Evolutionary conservation across 2,797 vertebrate genomes (phyloP).

Genomic region (Anisognathus igniventris): DNA sequence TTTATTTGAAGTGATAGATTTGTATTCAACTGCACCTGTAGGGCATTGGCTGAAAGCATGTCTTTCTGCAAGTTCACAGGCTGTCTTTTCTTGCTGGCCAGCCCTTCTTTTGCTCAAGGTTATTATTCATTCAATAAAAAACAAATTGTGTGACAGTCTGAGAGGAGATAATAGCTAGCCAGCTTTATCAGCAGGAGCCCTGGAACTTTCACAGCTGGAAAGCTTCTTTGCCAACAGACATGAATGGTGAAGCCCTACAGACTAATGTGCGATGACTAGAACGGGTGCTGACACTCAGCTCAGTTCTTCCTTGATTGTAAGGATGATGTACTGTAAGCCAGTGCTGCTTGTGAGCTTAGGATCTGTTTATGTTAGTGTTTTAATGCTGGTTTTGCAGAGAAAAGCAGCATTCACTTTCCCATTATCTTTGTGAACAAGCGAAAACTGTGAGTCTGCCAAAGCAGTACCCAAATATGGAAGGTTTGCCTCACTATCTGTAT

Average conservation of each 20-base stretch:
- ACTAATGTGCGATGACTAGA: neutral
- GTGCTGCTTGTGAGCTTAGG: neutral
- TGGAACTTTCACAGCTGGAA: conserved; percentile 8
- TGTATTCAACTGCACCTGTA: neutral
- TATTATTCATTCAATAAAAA: neutral
- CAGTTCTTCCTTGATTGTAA: neutral
- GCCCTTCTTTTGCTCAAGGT: neutral
- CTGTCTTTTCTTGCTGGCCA: neutral
- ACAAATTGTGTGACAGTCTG: neutral
- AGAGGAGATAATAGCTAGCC: neutral
- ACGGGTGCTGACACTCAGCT: neutral
- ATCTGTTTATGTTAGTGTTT: neutral
- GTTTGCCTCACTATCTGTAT: neutral
- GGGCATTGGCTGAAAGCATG: neutral
- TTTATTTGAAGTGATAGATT: neutral
- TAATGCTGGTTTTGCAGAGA: neutral
- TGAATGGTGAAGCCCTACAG: neutral
- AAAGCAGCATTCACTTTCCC: neutral
- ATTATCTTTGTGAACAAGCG: neutral
- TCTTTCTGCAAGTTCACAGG: neutral
- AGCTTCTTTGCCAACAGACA: neutral
- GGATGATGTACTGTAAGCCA: neutral
- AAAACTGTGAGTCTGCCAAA: neutral
- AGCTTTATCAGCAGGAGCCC: neutral
- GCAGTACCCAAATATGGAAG: neutral